These are phyloP conservation scores for Salticus scenicus DNA, from an alignment of 2,888 invertebrate genomes.

Conservation along the genomic window DNA sequence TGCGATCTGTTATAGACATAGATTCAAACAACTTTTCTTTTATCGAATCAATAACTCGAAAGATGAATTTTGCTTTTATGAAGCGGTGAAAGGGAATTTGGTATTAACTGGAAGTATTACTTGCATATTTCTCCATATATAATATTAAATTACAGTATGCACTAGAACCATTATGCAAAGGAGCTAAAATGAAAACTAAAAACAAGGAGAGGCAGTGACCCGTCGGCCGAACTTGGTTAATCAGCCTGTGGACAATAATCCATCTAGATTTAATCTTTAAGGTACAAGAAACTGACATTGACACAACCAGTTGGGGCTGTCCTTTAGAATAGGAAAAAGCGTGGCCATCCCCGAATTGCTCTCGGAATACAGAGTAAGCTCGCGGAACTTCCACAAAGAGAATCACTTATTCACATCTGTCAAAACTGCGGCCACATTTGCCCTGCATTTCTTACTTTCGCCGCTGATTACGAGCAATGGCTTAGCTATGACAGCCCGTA, in stretches of 20 bases:
- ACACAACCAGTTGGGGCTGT: slow-evolving; percentile 63
- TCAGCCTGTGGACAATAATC: slow-evolving; percentile 67
- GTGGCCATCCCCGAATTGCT: slow-evolving; percentile 21
- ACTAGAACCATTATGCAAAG: too few species aligned
- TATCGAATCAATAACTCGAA: too few species aligned
- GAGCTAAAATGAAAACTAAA: slow-evolving; percentile 29
- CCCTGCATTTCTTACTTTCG: slow-evolving; percentile 54
- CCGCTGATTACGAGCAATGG: neutral
- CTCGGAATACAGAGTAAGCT: slow-evolving; percentile 50
- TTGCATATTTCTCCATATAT: too few species aligned
- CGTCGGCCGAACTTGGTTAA: slow-evolving; percentile 46
- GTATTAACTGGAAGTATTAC: neutral
- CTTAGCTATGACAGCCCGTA: slow-evolving; percentile 39
- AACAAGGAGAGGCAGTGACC: slow-evolving; percentile 50
- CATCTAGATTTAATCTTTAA: slow-evolving; percentile 68
- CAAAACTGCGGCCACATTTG: slow-evolving; percentile 63
- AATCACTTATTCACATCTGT: slow-evolving; percentile 67
- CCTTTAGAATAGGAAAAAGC: slow-evolving; percentile 30
- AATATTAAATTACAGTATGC: too few species aligned
- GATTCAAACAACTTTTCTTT: too few species aligned
- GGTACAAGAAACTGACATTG: slow-evolving; percentile 64
- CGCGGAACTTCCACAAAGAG: slow-evolving; percentile 57
- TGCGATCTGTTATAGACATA: too few species aligned
- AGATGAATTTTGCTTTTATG: too few species aligned
- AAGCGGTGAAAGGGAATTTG: too few species aligned